phyloP scores from a whole-genome alignment of 2,888 invertebrate species.

The Plusia festucae region DNA sequence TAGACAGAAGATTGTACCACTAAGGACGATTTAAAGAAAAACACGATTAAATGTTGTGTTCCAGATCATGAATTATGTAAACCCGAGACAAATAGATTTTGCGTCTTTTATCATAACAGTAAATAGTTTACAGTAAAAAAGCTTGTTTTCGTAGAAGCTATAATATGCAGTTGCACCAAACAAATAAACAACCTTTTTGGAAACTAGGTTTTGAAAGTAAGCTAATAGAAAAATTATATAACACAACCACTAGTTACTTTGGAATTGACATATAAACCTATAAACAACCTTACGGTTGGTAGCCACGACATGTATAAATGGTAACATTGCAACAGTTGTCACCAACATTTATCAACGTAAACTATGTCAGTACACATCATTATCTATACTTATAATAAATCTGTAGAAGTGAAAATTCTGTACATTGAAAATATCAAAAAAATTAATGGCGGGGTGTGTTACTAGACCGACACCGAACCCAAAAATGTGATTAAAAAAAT shows the following conservation, averaged over 20 bases:
- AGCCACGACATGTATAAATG: neutral
- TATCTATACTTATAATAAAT: no score
- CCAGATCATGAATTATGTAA: slow-evolving; percentile 15
- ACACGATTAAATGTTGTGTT: slow-evolving; percentile 11
- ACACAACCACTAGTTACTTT: neutral
- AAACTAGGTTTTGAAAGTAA: neutral
- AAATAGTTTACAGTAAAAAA: no score
- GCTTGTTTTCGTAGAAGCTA: no score
- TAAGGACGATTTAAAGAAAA: slow-evolving; percentile 28
- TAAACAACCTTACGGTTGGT: neutral
- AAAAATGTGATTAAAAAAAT: no score
- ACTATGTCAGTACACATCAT: no score
- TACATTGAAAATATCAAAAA: no score
- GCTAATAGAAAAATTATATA: neutral
- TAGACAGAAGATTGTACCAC: slow-evolving; percentile 18
- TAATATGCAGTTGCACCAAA: no score
- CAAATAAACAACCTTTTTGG: neutral
- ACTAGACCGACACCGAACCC: no score
- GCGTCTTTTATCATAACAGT: no score
- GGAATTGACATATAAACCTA: neutral
- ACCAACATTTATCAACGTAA: neutral
- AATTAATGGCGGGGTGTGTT: no score
- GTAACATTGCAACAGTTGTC: neutral
- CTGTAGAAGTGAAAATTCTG: no score
- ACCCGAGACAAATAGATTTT: neutral